Evolutionary conservation across 2,113 vertebrate genomes (phyloP).

Genomic region (Atherinomorus stipes): DNA sequence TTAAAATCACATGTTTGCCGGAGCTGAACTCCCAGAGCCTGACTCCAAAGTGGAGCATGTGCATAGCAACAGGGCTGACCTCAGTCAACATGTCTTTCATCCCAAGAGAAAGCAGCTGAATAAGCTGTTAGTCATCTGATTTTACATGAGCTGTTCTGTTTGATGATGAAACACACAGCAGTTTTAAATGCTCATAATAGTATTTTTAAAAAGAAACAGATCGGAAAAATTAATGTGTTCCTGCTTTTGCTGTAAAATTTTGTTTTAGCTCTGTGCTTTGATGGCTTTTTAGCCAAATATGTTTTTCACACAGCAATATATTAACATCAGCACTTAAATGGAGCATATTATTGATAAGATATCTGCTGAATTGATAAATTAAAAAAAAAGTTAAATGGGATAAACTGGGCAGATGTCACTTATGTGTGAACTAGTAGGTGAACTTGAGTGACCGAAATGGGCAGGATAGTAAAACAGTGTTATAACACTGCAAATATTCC

Average conservation of each 20-base stretch:
- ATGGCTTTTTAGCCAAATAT: neutral
- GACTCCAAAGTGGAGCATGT: slow-evolving; percentile 43
- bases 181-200: neutral
- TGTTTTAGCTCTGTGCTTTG: slow-evolving; percentile 1
- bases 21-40: slow-evolving; percentile 25
- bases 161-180: slow-evolving; percentile 33
- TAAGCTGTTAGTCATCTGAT: slow-evolving; percentile 53
- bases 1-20: slow-evolving; percentile 70
- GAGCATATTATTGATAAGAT: slow-evolving; percentile 11
- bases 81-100: slow-evolving; percentile 48
- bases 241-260: neutral
- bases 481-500: slow-evolving; percentile 60
- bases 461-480: slow-evolving; percentile 55
- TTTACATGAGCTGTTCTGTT: slow-evolving; percentile 16
- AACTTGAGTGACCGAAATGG: slow-evolving; percentile 56
- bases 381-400: slow-evolving; percentile 10
- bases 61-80: slow-evolving; percentile 44
- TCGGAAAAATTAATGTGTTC: neutral
- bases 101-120: slow-evolving; percentile 17
- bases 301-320: neutral
- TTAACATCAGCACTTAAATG: neutral
- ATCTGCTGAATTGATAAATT: slow-evolving; percentile 6
- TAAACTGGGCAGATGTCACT: neutral
- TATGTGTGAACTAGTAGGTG: slow-evolving; percentile 43
- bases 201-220: neutral